phyloP scores from a whole-genome alignment of 2,888 invertebrate species.

The Bhutanitis thaidina region DNA sequence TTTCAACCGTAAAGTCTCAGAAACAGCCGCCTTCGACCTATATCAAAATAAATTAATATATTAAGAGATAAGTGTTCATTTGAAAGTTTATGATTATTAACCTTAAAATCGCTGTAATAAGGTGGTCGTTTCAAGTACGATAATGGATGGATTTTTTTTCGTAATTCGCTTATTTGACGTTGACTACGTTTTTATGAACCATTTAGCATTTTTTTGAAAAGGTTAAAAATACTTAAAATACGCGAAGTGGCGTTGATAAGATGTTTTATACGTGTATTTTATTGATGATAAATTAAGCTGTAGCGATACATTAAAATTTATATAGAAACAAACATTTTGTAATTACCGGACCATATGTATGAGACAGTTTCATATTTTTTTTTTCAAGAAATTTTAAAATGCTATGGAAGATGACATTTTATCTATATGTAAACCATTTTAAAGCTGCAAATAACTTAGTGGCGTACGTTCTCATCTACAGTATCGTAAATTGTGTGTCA shows the following conservation, averaged over 20 bases:
- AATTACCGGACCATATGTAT: too few relatives aligned
- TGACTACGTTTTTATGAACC: slow-evolving; percentile 18
- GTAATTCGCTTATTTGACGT: slow-evolving; percentile 15
- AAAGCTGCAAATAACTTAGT: too few relatives aligned
- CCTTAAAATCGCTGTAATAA: slow-evolving; percentile 8
- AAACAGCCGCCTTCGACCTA: slow-evolving; percentile 24
- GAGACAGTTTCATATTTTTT: too few relatives aligned
- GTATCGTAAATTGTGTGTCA: too few relatives aligned
- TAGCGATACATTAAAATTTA: slow-evolving; percentile 4
- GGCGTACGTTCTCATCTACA: too few relatives aligned
- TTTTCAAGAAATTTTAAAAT: too few relatives aligned
- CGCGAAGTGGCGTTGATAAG: slow-evolving; percentile 21
- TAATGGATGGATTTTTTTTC: background rate
- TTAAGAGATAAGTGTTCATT: slow-evolving; percentile 22
- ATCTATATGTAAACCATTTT: too few relatives aligned
- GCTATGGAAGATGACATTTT: too few relatives aligned
- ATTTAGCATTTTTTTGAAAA: slow-evolving; percentile 12
- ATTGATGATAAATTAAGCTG: slow-evolving; percentile 16
- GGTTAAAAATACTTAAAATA: slow-evolving; percentile 5
- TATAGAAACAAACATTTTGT: background rate
- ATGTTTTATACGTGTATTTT: slow-evolving; percentile 19
- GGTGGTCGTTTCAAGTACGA: slow-evolving; percentile 3
- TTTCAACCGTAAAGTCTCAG: slow-evolving; percentile 17
- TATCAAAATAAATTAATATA: slow-evolving; percentile 29
- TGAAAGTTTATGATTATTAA: slow-evolving; percentile 11